A percentile compares a stretch with the other conserved stretches of the same genome.
These are phyloP conservation scores for Terrapene triunguis DNA, from an alignment of 2,113 vertebrate genomes.

Conservation along the genomic window DNA sequence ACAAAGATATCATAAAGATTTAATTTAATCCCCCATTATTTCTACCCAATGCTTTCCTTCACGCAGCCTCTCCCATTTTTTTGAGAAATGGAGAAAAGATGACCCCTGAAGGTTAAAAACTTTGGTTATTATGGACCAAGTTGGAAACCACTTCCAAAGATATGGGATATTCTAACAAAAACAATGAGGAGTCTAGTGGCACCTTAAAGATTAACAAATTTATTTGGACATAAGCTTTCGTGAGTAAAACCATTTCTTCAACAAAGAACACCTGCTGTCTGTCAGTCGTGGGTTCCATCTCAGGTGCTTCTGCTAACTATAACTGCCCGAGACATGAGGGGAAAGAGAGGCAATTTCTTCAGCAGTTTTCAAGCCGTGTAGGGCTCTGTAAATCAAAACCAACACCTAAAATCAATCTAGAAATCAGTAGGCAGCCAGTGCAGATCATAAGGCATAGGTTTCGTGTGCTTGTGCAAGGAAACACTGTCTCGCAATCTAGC, in stretches of 20 bases:
- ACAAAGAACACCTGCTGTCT: neutral
- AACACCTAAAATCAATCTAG: neutral
- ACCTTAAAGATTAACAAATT: no score
- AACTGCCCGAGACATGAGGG: neutral
- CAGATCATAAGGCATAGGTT: neutral
- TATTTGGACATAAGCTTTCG: no score
- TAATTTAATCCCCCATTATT: neutral
- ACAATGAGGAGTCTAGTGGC: no score
- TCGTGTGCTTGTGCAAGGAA: neutral
- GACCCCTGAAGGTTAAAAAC: neutral
- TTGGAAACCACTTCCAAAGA: constrained; percentile 19
- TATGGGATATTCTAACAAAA: constrained; percentile 19
- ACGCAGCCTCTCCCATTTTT: neutral
- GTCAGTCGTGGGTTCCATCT: neutral
- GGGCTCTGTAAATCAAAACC: neutral
- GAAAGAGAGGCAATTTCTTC: neutral
- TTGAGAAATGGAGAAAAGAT: neutral
- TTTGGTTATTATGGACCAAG: constrained; percentile 42
- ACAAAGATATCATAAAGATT: neutral
- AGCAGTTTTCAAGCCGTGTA: neutral
- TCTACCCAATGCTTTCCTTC: neutral
- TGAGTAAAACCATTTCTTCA: neutral
- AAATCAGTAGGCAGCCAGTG: neutral
- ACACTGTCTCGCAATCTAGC: neutral
- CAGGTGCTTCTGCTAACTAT: constrained; percentile 17